Evolutionary conservation across 2,113 vertebrate genomes (phyloP).

Genomic region (Kryptolebias marmoratus): DNA sequence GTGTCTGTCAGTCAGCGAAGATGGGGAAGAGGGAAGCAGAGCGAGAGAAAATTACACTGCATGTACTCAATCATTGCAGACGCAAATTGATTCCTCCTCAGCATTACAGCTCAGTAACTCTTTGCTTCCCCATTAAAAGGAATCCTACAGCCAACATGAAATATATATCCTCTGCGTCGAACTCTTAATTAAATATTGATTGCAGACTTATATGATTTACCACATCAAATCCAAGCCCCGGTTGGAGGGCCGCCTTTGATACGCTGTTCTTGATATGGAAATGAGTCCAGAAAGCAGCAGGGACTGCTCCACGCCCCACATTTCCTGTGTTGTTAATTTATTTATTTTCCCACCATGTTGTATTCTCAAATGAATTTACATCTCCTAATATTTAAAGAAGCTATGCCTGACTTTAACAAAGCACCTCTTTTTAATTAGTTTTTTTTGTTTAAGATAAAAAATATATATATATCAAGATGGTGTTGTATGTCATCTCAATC

Average conservation of each 20-base stretch:
- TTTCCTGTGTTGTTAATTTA: slow-evolving; percentile 74
- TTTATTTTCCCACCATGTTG: slow-evolving; percentile 72
- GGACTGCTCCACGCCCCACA: slow-evolving; percentile 58
- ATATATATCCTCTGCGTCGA: slow-evolving; percentile 71
- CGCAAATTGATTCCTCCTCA: slow-evolving; percentile 49
- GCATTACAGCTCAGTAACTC: slow-evolving; percentile 55
- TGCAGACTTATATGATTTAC: slow-evolving; percentile 77
- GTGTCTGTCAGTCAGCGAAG: slow-evolving; percentile 28
- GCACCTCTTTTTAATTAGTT: not conserved
- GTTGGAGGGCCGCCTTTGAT: slow-evolving; percentile 76
- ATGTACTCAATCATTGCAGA: not conserved
- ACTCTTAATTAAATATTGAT: slow-evolving; percentile 82
- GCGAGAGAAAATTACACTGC: slow-evolving; percentile 4
- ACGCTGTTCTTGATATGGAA: slow-evolving; percentile 73
- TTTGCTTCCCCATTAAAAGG: slow-evolving; percentile 59
- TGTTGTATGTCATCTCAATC: slow-evolving; percentile 41
- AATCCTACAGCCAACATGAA: slow-evolving; percentile 73
- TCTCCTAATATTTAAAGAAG: slow-evolving; percentile 49
- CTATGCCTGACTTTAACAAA: slow-evolving; percentile 28
- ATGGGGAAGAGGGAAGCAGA: not conserved
- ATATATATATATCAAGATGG: not conserved
- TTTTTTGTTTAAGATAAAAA: slow-evolving; percentile 8
- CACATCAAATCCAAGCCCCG: slow-evolving; percentile 70
- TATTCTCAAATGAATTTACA: slow-evolving; percentile 38
- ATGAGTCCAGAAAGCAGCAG: slow-evolving; percentile 70